Conservation (phyloP, 2,113 vertebrate genomes). For the Hymenochirus boettgeri region DNA sequence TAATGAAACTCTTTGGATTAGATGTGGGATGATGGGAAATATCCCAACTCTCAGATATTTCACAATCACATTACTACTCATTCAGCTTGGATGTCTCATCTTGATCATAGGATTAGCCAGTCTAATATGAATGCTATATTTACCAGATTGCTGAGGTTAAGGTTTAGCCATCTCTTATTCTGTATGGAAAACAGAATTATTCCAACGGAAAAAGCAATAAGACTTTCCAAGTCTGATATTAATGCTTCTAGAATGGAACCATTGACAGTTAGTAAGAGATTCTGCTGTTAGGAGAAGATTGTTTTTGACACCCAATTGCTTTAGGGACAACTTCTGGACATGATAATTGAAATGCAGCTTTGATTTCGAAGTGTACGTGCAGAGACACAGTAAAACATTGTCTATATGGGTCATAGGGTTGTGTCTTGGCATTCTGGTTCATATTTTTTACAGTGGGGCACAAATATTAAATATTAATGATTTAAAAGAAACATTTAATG, state of each 20-base stretch:
- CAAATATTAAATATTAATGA: too few relatives aligned
- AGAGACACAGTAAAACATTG: not conserved
- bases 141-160: constrained; percentile 37
- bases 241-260: constrained; percentile 34
- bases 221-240: constrained; percentile 32
- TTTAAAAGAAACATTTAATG: too few relatives aligned
- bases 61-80: not conserved
- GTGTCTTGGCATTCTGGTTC: too few relatives aligned
- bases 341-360: not conserved
- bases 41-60: not conserved
- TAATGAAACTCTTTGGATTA: too few relatives aligned
- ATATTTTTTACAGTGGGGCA: too few relatives aligned
- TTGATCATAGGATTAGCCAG: constrained; percentile 17
- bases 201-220: constrained; percentile 38
- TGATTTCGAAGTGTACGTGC: not conserved
- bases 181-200: constrained; percentile 30
- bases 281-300: constrained; percentile 19
- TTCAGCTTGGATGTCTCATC: constrained; percentile 17
- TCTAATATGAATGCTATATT: constrained; percentile 24
- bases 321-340: not conserved
- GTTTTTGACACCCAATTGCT: constrained; percentile 35
- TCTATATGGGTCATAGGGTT: too few relatives aligned
- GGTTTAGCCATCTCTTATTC: constrained; percentile 37
- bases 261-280: constrained; percentile 14
- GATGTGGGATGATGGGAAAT: not conserved